Conservation (phyloP, 2,888 invertebrate species). For the Buathra laborator region DNA sequence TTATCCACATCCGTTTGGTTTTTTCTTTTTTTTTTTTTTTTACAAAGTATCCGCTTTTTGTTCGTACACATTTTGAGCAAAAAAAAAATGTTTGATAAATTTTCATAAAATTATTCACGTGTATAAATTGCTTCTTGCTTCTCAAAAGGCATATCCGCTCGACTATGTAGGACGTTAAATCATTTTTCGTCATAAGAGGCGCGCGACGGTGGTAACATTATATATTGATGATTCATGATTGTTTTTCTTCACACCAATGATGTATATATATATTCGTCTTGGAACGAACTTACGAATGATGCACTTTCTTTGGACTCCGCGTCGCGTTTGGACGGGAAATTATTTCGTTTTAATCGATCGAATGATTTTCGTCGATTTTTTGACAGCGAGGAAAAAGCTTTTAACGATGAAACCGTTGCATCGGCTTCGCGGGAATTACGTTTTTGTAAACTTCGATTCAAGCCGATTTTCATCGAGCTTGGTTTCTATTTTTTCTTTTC, state of each 20-base stretch:
- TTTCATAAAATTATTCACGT: neutral
- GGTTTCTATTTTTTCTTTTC: neutral
- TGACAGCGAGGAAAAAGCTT: constrained; percentile 7
- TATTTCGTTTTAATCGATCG: constrained; percentile 21
- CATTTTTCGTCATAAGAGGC: constrained; percentile 12
- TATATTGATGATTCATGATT: neutral
- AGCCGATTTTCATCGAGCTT: constrained; percentile 4
- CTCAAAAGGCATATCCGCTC: constrained; percentile 6
- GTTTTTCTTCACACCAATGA: constrained; percentile 3
- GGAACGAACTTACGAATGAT: constrained; percentile 2
- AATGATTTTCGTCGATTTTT: constrained; percentile 5
- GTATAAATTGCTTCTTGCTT: neutral
- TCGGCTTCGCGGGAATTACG: neutral
- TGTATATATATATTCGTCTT: neutral
- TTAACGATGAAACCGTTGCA: neutral
- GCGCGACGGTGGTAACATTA: constrained; percentile 1
- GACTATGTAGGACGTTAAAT: constrained; percentile 13
- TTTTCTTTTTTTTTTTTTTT: neutral
- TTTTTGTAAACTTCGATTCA: neutral
- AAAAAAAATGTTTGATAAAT: neutral
- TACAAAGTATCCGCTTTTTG: neutral
- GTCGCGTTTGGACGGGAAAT: constrained; percentile 41
- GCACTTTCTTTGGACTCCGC: constrained; percentile 33
- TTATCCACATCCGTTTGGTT: neutral
- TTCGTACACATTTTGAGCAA: neutral